Evolutionary conservation across 2,113 vertebrate species (phyloP), one percentile per base, ranked within the genome.

Genomic region (Myrmecobius fasciatus): DNA sequence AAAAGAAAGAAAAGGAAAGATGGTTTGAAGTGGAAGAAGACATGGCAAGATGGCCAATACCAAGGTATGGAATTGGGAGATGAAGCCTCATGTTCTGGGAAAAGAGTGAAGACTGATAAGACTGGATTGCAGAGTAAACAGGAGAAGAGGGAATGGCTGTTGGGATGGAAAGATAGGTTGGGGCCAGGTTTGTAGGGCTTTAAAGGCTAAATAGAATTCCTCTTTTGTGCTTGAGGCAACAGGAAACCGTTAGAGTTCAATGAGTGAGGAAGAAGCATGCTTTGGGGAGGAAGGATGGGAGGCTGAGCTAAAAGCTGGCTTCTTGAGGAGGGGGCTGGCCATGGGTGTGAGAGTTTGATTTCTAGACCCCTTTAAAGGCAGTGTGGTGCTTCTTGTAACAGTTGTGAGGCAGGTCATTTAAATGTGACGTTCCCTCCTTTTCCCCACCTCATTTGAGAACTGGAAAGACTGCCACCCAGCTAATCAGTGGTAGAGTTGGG

Each of bases 361-460:
- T n/a, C 60, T 75, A 36, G 60, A n/a, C 14, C 60, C 5, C 31
- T 67, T 67, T 36, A 67, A 17, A 31, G 31, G 31, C 36, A 17
- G 0, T 10, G 1, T n/a, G 12, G 60, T 3, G 14, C 31, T 6
- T 31, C 11, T 0, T n/a, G 14, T n/a, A 14, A n/a, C 31, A 20
- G 5, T 75, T 1, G 60, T 4, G 36, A 75, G 14, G 60, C 6
- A 67, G 12, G 31, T 36, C 4, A 0, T 36, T 67, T 36, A 67
- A 67, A 12, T 17, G 60, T 14, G 31, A 67, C 14, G 28, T 83
- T 83, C 7, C 25, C 89, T 26, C 47, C 89, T 2, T 90, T 31
- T 10, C 14, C 25, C 1, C 25, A 2, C 17, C 17, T 1, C 20
- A 24, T 8, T 83, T 83, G 43, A 83, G 67, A 43, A n/a, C 22